Evolutionary conservation across 1,140 invertebrate genomes (phyloP).

Genomic region (Protaetia brevitarsis): DNA sequence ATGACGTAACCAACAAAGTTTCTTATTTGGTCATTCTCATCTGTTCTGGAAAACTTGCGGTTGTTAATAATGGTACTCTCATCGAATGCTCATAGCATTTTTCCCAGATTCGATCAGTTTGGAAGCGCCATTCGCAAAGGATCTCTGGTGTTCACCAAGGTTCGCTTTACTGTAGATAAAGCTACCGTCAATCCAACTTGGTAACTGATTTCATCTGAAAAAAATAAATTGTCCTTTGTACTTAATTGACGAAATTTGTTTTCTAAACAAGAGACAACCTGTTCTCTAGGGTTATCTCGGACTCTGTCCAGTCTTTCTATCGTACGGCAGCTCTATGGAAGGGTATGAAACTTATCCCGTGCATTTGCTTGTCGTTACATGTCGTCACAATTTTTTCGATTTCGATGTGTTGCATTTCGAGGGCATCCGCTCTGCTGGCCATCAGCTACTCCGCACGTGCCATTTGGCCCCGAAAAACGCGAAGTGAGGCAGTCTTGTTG

Average conservation of each 20-base stretch:
- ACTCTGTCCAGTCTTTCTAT: conserved; percentile 89
- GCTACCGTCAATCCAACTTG: conserved; percentile 98
- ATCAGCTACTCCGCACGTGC: conserved; percentile 95
- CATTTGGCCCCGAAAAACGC: conserved; percentile 97
- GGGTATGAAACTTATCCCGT: conserved; percentile 88
- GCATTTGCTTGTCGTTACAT: conserved; percentile 93
- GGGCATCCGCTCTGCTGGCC: conserved; percentile 94
- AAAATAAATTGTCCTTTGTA: conserved; percentile 24
- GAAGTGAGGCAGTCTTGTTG: conserved; percentile 89
- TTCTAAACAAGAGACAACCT: conserved; percentile 56
- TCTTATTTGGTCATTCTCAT: conserved; percentile 89
- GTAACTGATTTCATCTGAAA: conserved; percentile 92
- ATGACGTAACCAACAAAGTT: conserved; percentile 80
- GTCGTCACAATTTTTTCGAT: conserved; percentile 93
- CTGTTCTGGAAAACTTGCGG: conserved; percentile 87
- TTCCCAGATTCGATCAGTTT: conserved; percentile 67
- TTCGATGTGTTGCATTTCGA: conserved; percentile 92
- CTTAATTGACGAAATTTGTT: not conserved
- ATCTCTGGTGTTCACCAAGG: conserved; percentile 91
- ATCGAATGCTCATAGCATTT: conserved; percentile 89
- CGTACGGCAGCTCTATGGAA: conserved; percentile 93
- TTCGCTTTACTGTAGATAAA: conserved; percentile 96
- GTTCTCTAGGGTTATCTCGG: conserved; percentile 96
- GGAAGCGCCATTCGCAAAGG: conserved; percentile 87
- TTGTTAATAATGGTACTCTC: conserved; percentile 90